phyloP scores from a whole-genome alignment of 2,797 vertebrate species.

The Moxostoma hubbsi region DNA sequence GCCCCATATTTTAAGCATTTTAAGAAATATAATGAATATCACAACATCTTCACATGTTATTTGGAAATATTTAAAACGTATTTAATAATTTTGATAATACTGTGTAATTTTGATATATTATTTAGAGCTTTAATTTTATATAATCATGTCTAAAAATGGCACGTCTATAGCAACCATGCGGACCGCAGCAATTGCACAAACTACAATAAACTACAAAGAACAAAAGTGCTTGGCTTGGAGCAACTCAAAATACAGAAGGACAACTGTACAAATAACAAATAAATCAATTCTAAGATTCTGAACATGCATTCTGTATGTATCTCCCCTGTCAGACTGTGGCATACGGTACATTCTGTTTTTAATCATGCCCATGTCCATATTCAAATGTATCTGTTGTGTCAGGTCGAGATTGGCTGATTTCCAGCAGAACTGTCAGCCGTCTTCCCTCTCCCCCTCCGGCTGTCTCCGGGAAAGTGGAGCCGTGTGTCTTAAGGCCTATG shows the following conservation, averaged over 20 bases:
- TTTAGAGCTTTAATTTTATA: no score
- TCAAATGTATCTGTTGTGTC: slow-evolving; percentile 42
- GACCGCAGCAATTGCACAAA: not conserved
- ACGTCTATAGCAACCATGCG: no score
- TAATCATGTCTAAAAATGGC: no score
- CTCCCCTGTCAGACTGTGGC: slow-evolving; percentile 20
- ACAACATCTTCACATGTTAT: no score
- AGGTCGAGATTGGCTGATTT: slow-evolving; percentile 95
- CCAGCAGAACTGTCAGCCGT: slow-evolving; percentile 88
- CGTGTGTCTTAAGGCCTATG: slow-evolving; percentile 90
- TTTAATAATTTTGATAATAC: no score
- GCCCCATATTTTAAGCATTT: no score
- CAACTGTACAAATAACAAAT: not conserved
- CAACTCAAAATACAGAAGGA: not conserved
- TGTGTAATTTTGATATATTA: no score
- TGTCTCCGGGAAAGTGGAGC: slow-evolving; percentile 81
- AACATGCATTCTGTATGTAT: not conserved
- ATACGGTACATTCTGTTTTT: slow-evolving; percentile 1
- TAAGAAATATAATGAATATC: no score
- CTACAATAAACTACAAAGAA: no score
- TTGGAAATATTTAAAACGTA: no score
- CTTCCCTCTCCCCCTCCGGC: slow-evolving; percentile 74
- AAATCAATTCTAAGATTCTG: not conserved
- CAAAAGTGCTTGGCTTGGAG: not conserved
- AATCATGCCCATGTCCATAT: slow-evolving; percentile 2